phyloP scores from a whole-genome alignment of 2,797 vertebrate species.

The Brachyrhaphis roseni region DNA sequence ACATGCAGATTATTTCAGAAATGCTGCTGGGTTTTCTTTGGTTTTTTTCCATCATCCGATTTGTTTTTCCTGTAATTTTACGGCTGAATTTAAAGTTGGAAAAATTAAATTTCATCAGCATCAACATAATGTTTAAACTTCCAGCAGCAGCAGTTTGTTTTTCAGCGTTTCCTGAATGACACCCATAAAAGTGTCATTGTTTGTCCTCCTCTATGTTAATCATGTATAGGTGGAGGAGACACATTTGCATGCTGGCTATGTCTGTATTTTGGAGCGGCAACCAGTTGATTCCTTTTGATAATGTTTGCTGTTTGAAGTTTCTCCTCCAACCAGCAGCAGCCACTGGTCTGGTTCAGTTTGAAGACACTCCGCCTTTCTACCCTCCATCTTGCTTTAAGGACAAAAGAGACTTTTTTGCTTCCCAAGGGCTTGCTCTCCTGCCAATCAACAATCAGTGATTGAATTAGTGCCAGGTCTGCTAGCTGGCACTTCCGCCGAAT shows the following conservation, averaged over 20 bases:
- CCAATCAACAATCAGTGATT: conserved; percentile 74
- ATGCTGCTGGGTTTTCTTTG: not conserved
- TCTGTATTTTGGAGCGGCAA: conserved; percentile 11
- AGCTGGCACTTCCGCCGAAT: conserved; percentile 63
- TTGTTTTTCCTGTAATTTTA: no score
- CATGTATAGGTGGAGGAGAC: not conserved
- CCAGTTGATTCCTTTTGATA: not conserved
- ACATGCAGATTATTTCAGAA: not conserved
- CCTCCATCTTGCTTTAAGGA: conserved; percentile 59
- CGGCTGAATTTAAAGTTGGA: not conserved
- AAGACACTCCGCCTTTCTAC: conserved; percentile 45
- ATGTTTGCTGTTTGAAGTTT: conserved; percentile 43
- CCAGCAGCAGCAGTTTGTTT: not conserved
- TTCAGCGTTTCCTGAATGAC: not conserved
- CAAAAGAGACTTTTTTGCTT: conserved; percentile 59
- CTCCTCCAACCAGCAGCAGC: conserved; percentile 43
- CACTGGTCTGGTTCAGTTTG: conserved; percentile 42
- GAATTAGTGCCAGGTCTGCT: conserved; percentile 76
- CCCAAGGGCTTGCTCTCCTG: conserved; percentile 60
- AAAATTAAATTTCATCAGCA: not conserved
- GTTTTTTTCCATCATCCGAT: not conserved
- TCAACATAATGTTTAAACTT: not conserved
- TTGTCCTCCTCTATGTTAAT: conserved; percentile 1
- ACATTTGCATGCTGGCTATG: not conserved
- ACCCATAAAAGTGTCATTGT: not conserved